Conservation (phyloP, 1,140 invertebrate species). For the Octopus sinensis region DNA sequence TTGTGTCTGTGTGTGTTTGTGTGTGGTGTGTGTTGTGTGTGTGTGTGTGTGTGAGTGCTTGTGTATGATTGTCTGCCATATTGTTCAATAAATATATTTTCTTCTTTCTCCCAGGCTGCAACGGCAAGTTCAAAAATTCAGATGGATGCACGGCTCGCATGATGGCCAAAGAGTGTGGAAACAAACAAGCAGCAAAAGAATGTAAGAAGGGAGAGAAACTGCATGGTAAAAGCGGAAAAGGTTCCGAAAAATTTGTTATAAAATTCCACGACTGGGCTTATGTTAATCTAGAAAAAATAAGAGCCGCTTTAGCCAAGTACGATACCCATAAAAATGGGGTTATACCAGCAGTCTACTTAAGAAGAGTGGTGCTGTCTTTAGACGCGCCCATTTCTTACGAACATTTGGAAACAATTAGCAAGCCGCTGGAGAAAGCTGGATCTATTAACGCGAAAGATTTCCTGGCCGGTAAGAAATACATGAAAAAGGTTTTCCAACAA, state of each 20-base stretch:
- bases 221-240: slow-evolving; percentile 54
- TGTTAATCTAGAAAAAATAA: slow-evolving; percentile 41
- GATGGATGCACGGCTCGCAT: slow-evolving; percentile 49
- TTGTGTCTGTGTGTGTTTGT: too few species aligned
- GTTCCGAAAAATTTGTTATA: slow-evolving; percentile 55
- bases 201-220: slow-evolving; percentile 55
- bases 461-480: slow-evolving; percentile 55
- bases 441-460: slow-evolving; percentile 56
- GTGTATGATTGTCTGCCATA: too few species aligned
- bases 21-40: too few species aligned
- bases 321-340: slow-evolving; percentile 50
- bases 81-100: neutral
- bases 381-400: slow-evolving; percentile 50
- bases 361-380: slow-evolving; percentile 42
- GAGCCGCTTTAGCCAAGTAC: slow-evolving; percentile 44
- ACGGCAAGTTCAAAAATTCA: slow-evolving; percentile 57
- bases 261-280: slow-evolving; percentile 55
- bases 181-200: slow-evolving; percentile 56
- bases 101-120: slow-evolving; percentile 48
- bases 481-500: slow-evolving; percentile 56
- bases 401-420: slow-evolving; percentile 44
- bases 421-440: slow-evolving; percentile 48
- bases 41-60: too few species aligned
- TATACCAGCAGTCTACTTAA: slow-evolving; percentile 47
- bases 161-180: slow-evolving; percentile 54